These are phyloP conservation scores for Corythaixoides concolor DNA, from an alignment of 2,113 vertebrate genomes.

Conservation along the genomic window DNA sequence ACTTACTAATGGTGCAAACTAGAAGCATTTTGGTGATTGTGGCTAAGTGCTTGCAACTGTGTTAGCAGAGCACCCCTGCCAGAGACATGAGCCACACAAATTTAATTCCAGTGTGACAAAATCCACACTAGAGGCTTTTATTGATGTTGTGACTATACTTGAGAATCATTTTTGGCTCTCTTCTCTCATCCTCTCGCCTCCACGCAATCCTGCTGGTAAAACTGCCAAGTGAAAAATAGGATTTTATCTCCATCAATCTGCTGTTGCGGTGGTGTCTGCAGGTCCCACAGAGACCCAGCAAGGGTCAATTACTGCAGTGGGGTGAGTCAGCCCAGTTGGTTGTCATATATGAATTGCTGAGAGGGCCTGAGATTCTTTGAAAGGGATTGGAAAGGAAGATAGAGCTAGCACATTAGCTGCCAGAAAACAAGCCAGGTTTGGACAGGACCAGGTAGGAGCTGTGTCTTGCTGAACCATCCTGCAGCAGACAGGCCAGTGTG, in stretches of 20 bases:
- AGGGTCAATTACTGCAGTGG: background rate
- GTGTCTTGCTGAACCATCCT: accelerated
- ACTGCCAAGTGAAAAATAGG: accelerated
- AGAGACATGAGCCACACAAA: background rate
- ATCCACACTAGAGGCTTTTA: background rate
- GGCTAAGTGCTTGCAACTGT: background rate
- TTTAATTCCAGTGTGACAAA: background rate
- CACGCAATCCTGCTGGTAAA: background rate
- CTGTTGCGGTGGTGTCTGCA: background rate
- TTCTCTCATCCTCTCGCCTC: background rate
- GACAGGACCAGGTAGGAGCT: background rate
- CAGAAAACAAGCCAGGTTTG: background rate
- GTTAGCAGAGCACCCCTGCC: background rate
- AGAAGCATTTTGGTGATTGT: background rate
- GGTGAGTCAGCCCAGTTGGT: background rate
- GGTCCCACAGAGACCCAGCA: background rate
- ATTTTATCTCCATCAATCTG: background rate
- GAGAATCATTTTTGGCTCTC: background rate
- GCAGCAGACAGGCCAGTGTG: accelerated
- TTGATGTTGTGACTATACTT: background rate
- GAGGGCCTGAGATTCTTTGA: background rate
- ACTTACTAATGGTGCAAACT: background rate
- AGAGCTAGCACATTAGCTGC: background rate
- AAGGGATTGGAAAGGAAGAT: background rate
- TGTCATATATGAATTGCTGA: background rate